These are phyloP conservation scores for Pseudomyrmex flavicornis DNA, from an alignment of 1,140 invertebrate genomes.

Conservation along the genomic window DNA sequence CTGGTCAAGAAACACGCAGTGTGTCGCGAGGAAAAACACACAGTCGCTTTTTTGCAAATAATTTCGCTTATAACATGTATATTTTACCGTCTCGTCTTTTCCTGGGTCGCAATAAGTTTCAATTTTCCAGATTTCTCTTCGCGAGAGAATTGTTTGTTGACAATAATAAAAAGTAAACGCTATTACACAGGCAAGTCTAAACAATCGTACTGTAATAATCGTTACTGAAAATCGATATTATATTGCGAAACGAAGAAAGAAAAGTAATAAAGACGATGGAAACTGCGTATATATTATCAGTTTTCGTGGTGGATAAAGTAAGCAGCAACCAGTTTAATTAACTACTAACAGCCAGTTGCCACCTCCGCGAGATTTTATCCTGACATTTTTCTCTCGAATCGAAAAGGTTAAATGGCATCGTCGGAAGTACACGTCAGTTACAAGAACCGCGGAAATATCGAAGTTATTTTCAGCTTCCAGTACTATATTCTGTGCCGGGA, in stretches of 20 bases:
- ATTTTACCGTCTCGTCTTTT: neutral
- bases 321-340: conserved; percentile 6
- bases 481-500: conserved; percentile 5
- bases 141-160: neutral
- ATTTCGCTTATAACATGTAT: neutral
- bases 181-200: neutral
- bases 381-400: conserved; percentile 45
- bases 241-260: neutral
- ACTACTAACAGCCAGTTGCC: neutral
- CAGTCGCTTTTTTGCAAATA: too few relatives aligned
- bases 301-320: neutral
- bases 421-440: conserved; percentile 44
- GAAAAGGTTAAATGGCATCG: conserved; percentile 24
- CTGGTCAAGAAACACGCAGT: too few relatives aligned
- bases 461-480: conserved; percentile 51
- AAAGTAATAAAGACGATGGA: neutral
- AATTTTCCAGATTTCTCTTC: neutral
- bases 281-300: neutral
- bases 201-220: neutral
- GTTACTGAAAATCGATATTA: neutral
- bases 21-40: too few relatives aligned
- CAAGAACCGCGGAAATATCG: conserved; percentile 50
- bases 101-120: neutral
- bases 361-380: neutral
- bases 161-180: neutral